Evolutionary conservation across 2,113 vertebrate genomes (phyloP), one percentile per base, ranked within the genome.

Genomic region (Stercorarius parasiticus): DNA sequence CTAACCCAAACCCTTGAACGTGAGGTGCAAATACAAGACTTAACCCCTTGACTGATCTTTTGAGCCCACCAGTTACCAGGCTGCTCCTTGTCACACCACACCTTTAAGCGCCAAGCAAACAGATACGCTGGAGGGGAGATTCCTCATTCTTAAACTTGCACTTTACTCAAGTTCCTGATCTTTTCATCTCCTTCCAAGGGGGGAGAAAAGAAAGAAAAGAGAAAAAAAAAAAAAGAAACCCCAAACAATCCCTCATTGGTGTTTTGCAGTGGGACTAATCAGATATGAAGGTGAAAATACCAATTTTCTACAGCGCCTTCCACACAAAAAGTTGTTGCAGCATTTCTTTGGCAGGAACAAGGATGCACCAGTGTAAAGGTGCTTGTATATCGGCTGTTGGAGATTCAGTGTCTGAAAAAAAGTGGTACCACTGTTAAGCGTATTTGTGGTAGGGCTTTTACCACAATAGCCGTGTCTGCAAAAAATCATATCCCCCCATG

Each of bases 101-200:
- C 70, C 40, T 91, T 79, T 70, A 36, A n/a, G 49, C 3, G 2
- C 29, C 62, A 58, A 87, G 30, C 47, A 79, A 78, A 78, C 77
- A 82, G 32, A 69, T 30, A 36, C 0, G 7, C 78, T 73, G 58
- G 53, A 94, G 78, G 49, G 70, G 62, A 91, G 70, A 87, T 85
- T 92, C 56, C 19, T 80, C 45, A 19, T 86, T 89, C 61, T 87
- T 85, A 50, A 90, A 86, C 49, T 80, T 95, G 56, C 45, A 49
- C 81, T 95, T 91, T 59, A 76, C 14, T 91, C 32, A 82, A 79
- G 52, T 82, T 95, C 32, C 40, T 45, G 72, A 30, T 89, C 95
- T 96, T 94, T 95, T 95, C 32, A 82, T 94, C 76, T 95, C 36
- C 25, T 95, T 95, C 91, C 83, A 95, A 91, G 40, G 17, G 10